Conservation (phyloP, 2,888 invertebrate genomes). For the Formica aserva region DNA sequence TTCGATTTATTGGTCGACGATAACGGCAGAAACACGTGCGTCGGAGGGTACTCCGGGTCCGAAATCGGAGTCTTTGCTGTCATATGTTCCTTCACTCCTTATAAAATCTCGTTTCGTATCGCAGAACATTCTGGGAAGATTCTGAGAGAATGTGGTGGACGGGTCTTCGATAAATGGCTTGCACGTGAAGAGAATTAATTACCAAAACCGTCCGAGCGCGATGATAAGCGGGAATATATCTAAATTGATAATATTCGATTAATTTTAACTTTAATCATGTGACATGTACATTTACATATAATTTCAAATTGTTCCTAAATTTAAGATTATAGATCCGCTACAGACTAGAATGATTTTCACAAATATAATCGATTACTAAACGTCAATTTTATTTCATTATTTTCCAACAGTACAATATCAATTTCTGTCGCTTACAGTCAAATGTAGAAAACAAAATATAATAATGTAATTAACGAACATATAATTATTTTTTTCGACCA, state of each 20-base stretch:
- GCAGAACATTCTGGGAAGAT: constrained; percentile 22
- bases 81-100: constrained; percentile 46
- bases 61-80: constrained; percentile 71
- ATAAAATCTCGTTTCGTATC: constrained; percentile 40
- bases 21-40: constrained; percentile 76
- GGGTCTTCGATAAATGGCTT: constrained; percentile 14
- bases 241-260: background rate
- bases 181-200: constrained; percentile 32
- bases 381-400: background rate
- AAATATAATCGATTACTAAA: background rate
- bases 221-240: background rate
- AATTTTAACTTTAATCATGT: background rate
- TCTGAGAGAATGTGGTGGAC: background rate
- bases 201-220: background rate
- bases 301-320: background rate
- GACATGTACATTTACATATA: background rate
- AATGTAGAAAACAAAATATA: background rate
- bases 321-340: background rate
- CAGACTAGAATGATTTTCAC: background rate
- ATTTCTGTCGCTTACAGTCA: background rate
- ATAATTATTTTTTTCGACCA: background rate
- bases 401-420: background rate
- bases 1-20: constrained; percentile 77
- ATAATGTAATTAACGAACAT: background rate
- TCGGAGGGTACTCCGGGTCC: constrained; percentile 50